A percentile compares a stretch with the other conserved stretches of the same genome.
Evolutionary conservation across 2,888 invertebrate genomes (phyloP).

Genomic region (Apodemia duryi): DNA sequence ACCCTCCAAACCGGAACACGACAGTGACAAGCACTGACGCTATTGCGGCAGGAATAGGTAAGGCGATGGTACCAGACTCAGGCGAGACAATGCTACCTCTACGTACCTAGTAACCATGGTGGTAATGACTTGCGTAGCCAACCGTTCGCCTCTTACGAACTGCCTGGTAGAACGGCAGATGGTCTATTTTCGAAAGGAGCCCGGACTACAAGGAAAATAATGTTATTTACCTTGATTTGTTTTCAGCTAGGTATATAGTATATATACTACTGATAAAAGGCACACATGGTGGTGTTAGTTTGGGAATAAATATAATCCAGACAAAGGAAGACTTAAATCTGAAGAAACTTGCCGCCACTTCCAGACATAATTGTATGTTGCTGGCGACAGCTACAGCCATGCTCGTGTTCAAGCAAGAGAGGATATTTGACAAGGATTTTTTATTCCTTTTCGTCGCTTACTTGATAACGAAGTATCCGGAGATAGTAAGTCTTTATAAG

Average conservation of each 20-base stretch:
- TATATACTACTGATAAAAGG: slow-evolving; percentile 44
- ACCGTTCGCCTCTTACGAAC: too few species aligned
- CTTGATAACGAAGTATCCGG: slow-evolving; percentile 42
- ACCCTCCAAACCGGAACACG: too few species aligned
- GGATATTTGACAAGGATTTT: slow-evolving; percentile 41
- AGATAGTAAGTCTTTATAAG: slow-evolving; percentile 41
- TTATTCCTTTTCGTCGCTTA: slow-evolving; percentile 41
- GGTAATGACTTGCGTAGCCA: too few species aligned
- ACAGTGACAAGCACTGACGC: too few species aligned
- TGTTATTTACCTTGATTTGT: slow-evolving; percentile 19
- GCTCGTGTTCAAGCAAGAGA: slow-evolving; percentile 36
- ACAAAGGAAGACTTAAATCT: slow-evolving; percentile 25
- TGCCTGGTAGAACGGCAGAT: too few species aligned
- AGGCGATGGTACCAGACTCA: too few species aligned
- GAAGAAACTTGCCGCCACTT: slow-evolving; percentile 24
- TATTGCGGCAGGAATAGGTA: too few species aligned
- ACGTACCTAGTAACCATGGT: too few species aligned
- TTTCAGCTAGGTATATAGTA: slow-evolving; percentile 48
- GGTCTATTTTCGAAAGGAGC: too few species aligned
- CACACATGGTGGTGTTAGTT: slow-evolving; percentile 30
- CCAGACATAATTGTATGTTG: slow-evolving; percentile 35
- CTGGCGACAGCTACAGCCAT: slow-evolving; percentile 29
- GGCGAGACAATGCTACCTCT: too few species aligned
- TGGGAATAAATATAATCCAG: slow-evolving; percentile 30
- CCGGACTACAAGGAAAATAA: too few species aligned